These are phyloP conservation scores for Botia almorhae DNA, from an alignment of 2,797 vertebrate species.

Conservation along the genomic window DNA sequence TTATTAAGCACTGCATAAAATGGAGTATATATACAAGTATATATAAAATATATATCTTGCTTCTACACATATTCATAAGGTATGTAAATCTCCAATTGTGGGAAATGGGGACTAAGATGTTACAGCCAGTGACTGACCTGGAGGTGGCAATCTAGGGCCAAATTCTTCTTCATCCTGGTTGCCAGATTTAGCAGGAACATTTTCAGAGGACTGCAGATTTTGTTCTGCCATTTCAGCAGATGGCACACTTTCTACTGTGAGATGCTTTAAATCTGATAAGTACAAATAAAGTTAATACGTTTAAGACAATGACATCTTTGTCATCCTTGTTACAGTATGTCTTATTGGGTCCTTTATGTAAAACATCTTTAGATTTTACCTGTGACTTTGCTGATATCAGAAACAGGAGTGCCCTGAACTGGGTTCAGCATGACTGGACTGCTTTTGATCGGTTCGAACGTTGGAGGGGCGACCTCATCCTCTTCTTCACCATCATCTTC, in stretches of 20 bases:
- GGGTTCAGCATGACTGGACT: background rate
- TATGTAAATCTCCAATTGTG: too few species aligned
- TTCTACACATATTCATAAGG: too few species aligned
- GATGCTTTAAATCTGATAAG: constrained; percentile 24
- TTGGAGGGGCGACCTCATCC: constrained; percentile 38
- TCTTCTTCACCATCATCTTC: constrained; percentile 79
- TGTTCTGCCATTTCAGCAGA: constrained; percentile 19
- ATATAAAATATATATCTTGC: too few species aligned
- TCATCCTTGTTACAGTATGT: background rate
- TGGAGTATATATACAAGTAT: too few species aligned
- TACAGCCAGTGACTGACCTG: constrained; percentile 63
- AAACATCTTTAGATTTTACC: constrained; percentile 29
- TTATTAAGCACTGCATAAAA: too few species aligned
- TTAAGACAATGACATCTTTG: background rate
- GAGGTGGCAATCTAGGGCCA: constrained; percentile 89
- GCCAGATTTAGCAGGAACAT: constrained; percentile 57
- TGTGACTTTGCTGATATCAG: constrained; percentile 6
- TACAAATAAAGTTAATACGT: background rate
- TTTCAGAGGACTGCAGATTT: constrained; percentile 30
- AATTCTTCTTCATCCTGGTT: constrained; percentile 80
- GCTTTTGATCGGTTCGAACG: constrained; percentile 42
- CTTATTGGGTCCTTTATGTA: background rate
- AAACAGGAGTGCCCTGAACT: constrained; percentile 21
- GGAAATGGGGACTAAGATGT: constrained; percentile 31
- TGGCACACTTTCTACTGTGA: background rate